A percentile compares a stretch with the other conserved stretches of the same genome.
Evolutionary conservation across 2,888 invertebrate genomes (phyloP).

Genomic region (Fragum sueziense): DNA sequence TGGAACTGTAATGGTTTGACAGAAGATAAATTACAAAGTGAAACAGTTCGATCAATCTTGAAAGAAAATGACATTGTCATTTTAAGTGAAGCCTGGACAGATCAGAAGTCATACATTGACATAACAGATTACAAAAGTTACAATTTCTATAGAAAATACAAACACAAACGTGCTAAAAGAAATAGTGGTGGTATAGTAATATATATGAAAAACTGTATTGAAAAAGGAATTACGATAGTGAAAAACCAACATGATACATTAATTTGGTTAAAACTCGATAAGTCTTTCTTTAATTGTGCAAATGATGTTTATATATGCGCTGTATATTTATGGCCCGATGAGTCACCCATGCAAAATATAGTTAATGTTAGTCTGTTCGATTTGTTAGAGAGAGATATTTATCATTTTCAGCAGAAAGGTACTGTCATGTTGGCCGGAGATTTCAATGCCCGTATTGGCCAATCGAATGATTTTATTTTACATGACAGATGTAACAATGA

Average conservation of each 20-base stretch:
- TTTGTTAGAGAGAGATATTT: not conserved
- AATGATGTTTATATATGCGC: conserved; percentile 5
- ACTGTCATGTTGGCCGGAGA: not conserved
- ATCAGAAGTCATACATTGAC: not conserved
- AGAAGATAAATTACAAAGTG: not conserved
- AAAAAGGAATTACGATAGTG: not conserved
- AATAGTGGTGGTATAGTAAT: not conserved
- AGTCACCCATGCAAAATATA: not conserved
- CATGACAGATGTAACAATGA: not conserved
- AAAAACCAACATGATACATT: not conserved
- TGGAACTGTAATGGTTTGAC: conserved; percentile 22
- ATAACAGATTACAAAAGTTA: not conserved
- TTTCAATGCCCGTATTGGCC: not conserved
- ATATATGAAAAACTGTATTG: not conserved
- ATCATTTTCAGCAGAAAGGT: not conserved
- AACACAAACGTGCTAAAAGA: not conserved
- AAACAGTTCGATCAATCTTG: not conserved
- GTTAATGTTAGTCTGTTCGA: not conserved
- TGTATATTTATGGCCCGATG: conserved; percentile 3
- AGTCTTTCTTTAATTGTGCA: not conserved
- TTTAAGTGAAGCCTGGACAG: conserved; percentile 19
- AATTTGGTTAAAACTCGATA: conserved; percentile 8
- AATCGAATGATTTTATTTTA: not conserved
- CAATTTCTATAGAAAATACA: not conserved
- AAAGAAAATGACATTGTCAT: conserved; percentile 1